These are phyloP conservation scores for Stichopus chloronotus DNA, from an alignment of 35 echinoderm and acorn worm genomes.

Conservation along the genomic window DNA sequence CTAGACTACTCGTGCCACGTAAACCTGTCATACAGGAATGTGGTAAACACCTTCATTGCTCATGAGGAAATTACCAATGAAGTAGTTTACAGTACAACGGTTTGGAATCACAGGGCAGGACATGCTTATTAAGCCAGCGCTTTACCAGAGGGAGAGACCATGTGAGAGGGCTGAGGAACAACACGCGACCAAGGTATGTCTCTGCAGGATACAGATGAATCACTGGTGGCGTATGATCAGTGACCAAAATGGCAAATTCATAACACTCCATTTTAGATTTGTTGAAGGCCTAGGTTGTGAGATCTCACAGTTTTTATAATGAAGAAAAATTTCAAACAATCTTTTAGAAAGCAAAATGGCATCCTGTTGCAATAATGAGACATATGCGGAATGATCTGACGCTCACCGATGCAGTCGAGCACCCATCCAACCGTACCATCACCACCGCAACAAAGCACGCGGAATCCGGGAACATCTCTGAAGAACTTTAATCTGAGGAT, in stretches of 20 bases:
- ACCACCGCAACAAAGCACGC: slow-evolving; percentile 97
- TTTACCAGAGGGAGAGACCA: background rate
- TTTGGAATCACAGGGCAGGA: background rate
- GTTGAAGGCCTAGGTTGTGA: no score
- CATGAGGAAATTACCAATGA: background rate
- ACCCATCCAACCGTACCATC: slow-evolving; percentile 99
- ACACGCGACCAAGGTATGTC: no score
- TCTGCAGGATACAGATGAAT: no score
- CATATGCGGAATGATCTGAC: background rate
- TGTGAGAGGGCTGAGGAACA: no score
- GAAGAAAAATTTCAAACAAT: no score
- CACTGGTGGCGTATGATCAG: no score
- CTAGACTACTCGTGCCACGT: no score
- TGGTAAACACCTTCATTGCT: background rate
- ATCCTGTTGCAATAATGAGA: no score
- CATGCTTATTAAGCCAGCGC: background rate
- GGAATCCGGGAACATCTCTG: slow-evolving; percentile 89
- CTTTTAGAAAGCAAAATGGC: no score
- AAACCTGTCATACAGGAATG: background rate
- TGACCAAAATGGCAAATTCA: no score
- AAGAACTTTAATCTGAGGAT: slow-evolving; percentile 90
- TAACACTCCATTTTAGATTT: no score
- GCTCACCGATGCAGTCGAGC: slow-evolving; percentile 97
- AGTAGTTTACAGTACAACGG: background rate
- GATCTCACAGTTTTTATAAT: no score